Evolutionary conservation across 2,113 vertebrate genomes (phyloP).

Genomic region (Brachionichthys hirsutus): DNA sequence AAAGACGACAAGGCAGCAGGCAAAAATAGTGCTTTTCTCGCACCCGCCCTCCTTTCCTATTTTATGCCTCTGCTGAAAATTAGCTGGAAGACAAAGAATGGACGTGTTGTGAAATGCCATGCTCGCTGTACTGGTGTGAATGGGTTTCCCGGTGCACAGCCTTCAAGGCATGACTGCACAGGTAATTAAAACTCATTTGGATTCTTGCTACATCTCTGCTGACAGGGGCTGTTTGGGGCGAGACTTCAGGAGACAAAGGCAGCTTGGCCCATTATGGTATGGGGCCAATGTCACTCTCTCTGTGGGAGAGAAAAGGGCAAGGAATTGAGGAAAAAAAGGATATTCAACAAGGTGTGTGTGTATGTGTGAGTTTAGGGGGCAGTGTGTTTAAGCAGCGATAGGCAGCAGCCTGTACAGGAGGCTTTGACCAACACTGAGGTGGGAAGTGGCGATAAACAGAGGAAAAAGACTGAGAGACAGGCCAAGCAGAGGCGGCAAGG

Average conservation of each 20-base stretch:
- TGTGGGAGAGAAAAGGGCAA: constrained; percentile 19
- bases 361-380: constrained; percentile 54
- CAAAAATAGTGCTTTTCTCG: constrained; percentile 26
- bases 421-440: constrained; percentile 70
- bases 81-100: constrained; percentile 68
- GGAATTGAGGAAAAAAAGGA: constrained; percentile 17
- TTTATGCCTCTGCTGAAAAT: constrained; percentile 60
- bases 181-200: constrained; percentile 77
- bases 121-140: constrained; percentile 56
- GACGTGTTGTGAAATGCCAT: constrained; percentile 66
- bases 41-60: constrained; percentile 10
- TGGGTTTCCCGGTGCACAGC: constrained; percentile 70
- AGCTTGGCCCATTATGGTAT: constrained; percentile 55
- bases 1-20: constrained; percentile 21
- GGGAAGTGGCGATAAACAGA: constrained; percentile 44
- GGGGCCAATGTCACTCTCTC: constrained; percentile 19
- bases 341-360: constrained; percentile 27
- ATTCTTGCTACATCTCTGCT: constrained; percentile 63
- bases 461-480: constrained; percentile 27
- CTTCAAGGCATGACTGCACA: constrained; percentile 71
- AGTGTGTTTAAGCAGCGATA: constrained; percentile 69
- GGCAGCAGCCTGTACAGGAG: constrained; percentile 62
- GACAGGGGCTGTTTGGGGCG: constrained; percentile 62
- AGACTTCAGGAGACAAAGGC: constrained; percentile 68
- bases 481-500: constrained; percentile 13